Evolutionary conservation across 2,113 vertebrate species (phyloP).

Genomic region (Pycnonotus jocosus): DNA sequence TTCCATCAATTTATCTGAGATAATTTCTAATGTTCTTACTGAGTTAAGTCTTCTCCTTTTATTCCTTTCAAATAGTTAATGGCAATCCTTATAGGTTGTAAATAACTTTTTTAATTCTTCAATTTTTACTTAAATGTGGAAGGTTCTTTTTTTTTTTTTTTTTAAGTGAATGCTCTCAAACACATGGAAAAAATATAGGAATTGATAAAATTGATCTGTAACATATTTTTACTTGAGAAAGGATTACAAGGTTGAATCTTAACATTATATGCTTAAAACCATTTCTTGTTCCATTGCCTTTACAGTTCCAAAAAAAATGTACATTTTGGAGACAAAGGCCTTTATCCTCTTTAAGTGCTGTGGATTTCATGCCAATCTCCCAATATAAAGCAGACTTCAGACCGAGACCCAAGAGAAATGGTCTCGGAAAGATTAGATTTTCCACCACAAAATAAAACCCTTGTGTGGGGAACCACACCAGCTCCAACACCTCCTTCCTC

Average conservation of each 20-base stretch:
- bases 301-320: neutral
- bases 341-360: constrained; percentile 31
- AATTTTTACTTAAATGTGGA: neutral
- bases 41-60: neutral
- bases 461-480: neutral
- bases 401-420: neutral
- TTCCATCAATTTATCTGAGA: neutral
- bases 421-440: constrained; percentile 20
- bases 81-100: neutral
- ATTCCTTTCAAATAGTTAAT: neutral
- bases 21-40: neutral
- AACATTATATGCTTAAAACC: constrained; percentile 1
- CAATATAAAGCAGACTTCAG: constrained; percentile 50
- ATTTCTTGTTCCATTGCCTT: constrained; percentile 22
- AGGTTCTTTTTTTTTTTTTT: neutral
- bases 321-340: constrained; percentile 52
- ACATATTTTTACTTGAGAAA: constrained; percentile 22
- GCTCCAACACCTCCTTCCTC: neutral
- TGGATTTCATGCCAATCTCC: constrained; percentile 54
- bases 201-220: constrained; percentile 7
- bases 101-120: neutral
- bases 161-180: neutral
- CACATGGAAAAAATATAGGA: neutral
- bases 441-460: constrained; percentile 23
- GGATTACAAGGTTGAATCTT: neutral